Evolutionary conservation across 2,888 invertebrate species (phyloP).

Genomic region (Pachydiplax longipennis): DNA sequence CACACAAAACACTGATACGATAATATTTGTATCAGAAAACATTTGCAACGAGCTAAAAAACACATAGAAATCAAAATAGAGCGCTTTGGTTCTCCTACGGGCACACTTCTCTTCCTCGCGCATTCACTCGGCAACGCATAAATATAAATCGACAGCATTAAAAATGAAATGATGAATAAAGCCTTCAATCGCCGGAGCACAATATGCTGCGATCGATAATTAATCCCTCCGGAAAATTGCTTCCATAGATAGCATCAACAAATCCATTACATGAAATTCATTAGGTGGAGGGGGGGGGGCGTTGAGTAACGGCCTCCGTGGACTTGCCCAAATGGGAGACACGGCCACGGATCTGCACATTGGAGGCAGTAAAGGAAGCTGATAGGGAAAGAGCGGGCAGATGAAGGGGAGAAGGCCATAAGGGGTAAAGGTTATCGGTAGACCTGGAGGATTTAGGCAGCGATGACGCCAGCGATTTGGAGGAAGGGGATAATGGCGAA

Average conservation of each 20-base stretch:
- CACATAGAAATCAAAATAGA: no score
- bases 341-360: background rate
- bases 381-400: background rate
- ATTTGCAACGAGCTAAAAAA: no score
- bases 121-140: no score
- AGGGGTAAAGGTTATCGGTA: slow-evolving; percentile 30
- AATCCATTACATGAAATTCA: slow-evolving; percentile 6
- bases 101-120: no score
- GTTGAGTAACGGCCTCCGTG: background rate
- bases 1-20: no score
- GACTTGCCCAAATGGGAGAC: background rate
- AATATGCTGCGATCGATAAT: background rate
- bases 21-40: no score
- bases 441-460: slow-evolving; percentile 25
- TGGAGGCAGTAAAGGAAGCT: background rate
- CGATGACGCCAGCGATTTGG: slow-evolving; percentile 36
- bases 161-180: background rate
- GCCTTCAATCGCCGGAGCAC: no score
- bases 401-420: background rate
- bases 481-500: slow-evolving; percentile 39
- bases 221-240: slow-evolving; percentile 4
- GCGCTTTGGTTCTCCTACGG: no score
- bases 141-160: background rate
- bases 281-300: background rate
- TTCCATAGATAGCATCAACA: background rate